A percentile compares a stretch with the other conserved stretches of the same genome.
Evolutionary conservation across 2,888 invertebrate genomes (phyloP).

Genomic region (Aphidoletes aphidimyza): DNA sequence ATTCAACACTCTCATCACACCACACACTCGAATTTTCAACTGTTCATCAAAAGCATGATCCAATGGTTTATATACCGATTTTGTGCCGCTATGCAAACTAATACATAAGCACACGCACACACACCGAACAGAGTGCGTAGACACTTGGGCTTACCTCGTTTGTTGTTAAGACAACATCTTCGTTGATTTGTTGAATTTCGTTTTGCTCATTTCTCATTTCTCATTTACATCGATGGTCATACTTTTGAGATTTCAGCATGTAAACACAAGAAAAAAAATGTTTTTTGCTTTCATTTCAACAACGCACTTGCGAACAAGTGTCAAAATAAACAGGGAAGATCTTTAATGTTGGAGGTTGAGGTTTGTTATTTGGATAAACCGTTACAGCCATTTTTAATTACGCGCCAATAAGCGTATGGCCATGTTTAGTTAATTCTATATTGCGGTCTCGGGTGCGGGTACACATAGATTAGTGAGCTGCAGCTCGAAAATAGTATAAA

Average conservation of each 20-base stretch:
- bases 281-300: too few species aligned
- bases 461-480: neutral
- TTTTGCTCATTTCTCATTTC: neutral
- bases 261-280: too few species aligned
- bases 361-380: neutral
- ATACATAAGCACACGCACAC: neutral
- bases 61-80: slow-evolving; percentile 47
- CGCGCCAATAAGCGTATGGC: neutral
- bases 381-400: neutral
- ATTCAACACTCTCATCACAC: neutral
- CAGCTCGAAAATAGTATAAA: neutral
- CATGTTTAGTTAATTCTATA: too few species aligned
- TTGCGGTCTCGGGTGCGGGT: too few species aligned
- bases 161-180: too few species aligned
- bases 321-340: slow-evolving; percentile 22
- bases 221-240: neutral
- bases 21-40: neutral
- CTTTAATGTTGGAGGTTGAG: slow-evolving; percentile 18
- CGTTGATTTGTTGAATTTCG: neutral
- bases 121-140: neutral
- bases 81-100: neutral
- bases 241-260: slow-evolving; percentile 4
- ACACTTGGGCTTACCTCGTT: neutral
- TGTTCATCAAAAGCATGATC: slow-evolving; percentile 7
- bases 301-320: slow-evolving; percentile 16